A percentile compares a stretch with the other conserved stretches of the same genome.
Evolutionary conservation across 2,888 invertebrate species (phyloP).

Genomic region (Synergus itoensis): DNA sequence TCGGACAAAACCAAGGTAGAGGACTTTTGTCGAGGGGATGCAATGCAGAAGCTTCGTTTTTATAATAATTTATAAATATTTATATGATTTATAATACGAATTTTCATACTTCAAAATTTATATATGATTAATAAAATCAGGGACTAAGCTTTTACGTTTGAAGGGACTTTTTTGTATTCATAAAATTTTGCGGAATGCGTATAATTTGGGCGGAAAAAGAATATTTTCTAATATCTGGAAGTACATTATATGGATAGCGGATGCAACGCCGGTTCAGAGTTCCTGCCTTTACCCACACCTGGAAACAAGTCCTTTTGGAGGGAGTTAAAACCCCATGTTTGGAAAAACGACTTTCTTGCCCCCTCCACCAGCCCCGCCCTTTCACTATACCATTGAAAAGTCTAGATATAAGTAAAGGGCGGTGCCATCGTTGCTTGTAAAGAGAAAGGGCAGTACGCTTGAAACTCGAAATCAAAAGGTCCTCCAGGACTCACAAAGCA

Average conservation of each 20-base stretch:
- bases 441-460: slow-evolving; percentile 17
- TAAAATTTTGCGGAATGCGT: no score
- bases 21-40: slow-evolving; percentile 31
- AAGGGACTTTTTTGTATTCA: no score
- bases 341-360: slow-evolving; percentile 51
- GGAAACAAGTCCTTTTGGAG: slow-evolving; percentile 40
- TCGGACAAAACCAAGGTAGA: slow-evolving; percentile 47
- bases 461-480: slow-evolving; percentile 20
- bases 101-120: no score
- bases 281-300: not conserved
- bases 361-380: slow-evolving; percentile 49
- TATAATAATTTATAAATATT: no score
- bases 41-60: slow-evolving; percentile 30
- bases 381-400: slow-evolving; percentile 52
- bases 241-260: not conserved
- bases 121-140: no score
- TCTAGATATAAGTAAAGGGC: slow-evolving; percentile 47
- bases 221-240: no score
- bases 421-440: slow-evolving; percentile 44
- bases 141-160: no score
- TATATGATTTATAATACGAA: no score
- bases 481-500: not conserved
- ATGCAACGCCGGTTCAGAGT: not conserved
- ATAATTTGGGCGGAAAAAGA: not conserved
- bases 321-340: slow-evolving; percentile 47